These are phyloP conservation scores for Clarias macrocephalus DNA, from an alignment of 2,113 vertebrate genomes.

Conservation along the genomic window DNA sequence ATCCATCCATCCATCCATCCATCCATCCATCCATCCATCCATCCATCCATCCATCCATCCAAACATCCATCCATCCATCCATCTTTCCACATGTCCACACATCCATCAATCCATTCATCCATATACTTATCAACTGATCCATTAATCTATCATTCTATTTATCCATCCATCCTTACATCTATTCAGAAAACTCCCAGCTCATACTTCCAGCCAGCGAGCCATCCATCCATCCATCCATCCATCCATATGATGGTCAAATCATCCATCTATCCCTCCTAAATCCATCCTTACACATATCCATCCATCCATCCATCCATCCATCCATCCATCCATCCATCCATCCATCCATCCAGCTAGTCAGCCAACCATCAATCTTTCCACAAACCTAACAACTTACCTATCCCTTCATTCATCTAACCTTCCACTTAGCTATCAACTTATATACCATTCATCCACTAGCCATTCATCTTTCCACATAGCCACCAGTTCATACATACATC, in stretches of 20 bases:
- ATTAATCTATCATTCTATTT: background rate
- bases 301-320: background rate
- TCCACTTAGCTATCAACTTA: too few species aligned
- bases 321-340: background rate
- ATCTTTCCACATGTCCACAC: too few species aligned
- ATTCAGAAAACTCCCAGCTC: background rate
- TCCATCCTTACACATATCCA: background rate
- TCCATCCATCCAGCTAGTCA: too few species aligned
- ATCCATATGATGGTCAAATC: background rate
- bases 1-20: background rate
- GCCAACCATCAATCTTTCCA: too few species aligned
- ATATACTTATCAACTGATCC: too few species aligned
- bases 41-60: background rate
- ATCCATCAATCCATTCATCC: background rate
- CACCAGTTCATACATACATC: background rate
- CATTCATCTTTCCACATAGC: too few species aligned
- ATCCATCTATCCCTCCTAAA: background rate
- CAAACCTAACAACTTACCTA: too few species aligned
- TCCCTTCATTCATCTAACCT: too few species aligned
- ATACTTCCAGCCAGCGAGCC: background rate
- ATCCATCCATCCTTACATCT: background rate
- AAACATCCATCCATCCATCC: background rate
- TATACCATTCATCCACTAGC: too few species aligned
- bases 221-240: constrained; percentile 17
- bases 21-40: background rate